Evolutionary conservation across 1,140 invertebrate species (phyloP).

Genomic region (Oreohelix idahoensis): DNA sequence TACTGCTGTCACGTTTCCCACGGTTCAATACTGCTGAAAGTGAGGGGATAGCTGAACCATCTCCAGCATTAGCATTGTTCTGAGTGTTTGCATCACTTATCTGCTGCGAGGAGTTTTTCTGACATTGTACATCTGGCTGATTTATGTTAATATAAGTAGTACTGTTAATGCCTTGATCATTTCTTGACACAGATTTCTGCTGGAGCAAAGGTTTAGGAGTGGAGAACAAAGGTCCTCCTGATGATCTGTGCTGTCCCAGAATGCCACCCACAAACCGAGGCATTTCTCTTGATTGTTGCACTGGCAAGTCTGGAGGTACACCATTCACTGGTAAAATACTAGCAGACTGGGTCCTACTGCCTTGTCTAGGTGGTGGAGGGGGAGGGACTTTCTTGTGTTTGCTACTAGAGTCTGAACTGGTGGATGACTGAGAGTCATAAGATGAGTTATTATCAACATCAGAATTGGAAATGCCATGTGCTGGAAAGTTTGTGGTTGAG

Average conservation of each 20-base stretch:
- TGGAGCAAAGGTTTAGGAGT: slow-evolving; percentile 45
- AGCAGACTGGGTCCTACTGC: slow-evolving; percentile 40
- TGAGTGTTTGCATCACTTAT: slow-evolving; percentile 21
- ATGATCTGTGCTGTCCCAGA: slow-evolving; percentile 30
- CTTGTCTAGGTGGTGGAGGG: slow-evolving; percentile 53
- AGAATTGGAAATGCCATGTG: slow-evolving; percentile 1
- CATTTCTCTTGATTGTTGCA: slow-evolving; percentile 20
- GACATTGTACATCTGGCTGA: slow-evolving; percentile 43
- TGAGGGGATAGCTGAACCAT: not conserved
- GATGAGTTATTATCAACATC: slow-evolving; percentile 20
- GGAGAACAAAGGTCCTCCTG: slow-evolving; percentile 43
- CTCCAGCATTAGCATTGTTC: not conserved
- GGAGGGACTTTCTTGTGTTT: slow-evolving; percentile 50
- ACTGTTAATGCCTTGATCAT: slow-evolving; percentile 45
- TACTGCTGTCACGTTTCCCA: slow-evolving; percentile 23
- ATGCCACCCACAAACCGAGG: slow-evolving; percentile 41
- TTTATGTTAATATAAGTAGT: slow-evolving; percentile 50
- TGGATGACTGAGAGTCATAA: slow-evolving; percentile 8
- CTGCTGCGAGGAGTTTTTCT: slow-evolving; percentile 35
- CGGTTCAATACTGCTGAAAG: not conserved
- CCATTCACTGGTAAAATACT: slow-evolving; percentile 1
- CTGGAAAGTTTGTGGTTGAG: slow-evolving; percentile 23
- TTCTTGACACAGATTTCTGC: slow-evolving; percentile 43
- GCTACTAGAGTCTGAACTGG: slow-evolving; percentile 13
- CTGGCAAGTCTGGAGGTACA: not conserved